Percentiles rank a stretch among this genome's conserved stretches.
phyloP scores from a whole-genome alignment of 2,797 vertebrate genomes.

The Notoglanidium macrostoma region DNA sequence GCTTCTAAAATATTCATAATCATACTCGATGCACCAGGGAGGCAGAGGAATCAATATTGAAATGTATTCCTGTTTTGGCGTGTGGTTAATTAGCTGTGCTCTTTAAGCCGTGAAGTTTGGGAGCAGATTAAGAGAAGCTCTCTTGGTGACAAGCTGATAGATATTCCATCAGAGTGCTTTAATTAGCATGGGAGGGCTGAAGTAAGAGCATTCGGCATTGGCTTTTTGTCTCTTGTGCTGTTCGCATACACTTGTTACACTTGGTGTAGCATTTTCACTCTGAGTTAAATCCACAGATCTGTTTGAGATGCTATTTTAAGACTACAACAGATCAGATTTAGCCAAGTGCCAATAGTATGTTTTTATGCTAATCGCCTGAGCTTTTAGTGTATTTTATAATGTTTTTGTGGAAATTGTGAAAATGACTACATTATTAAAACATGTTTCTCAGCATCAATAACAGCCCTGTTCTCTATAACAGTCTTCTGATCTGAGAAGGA shows the following conservation, averaged over 20 bases:
- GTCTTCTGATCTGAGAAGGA: not conserved
- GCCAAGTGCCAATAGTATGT: not conserved
- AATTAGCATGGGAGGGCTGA: constrained; percentile 52
- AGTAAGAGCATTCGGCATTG: constrained; percentile 13
- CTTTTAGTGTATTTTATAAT: not conserved
- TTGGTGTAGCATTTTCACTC: not conserved
- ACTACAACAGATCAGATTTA: not conserved
- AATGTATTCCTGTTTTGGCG: constrained; percentile 82
- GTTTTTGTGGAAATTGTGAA: not conserved
- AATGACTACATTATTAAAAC: not conserved
- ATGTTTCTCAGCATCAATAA: not conserved
- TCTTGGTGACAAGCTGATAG: constrained; percentile 68
- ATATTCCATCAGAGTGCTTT: constrained; percentile 61
- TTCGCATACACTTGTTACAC: constrained; percentile 14
- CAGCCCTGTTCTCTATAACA: not conserved
- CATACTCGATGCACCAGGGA: constrained; percentile 77
- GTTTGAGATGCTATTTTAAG: too few relatives aligned
- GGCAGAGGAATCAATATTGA: constrained; percentile 78
- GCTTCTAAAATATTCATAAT: constrained; percentile 87
- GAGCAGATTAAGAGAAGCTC: constrained; percentile 77
- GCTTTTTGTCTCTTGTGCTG: constrained; percentile 16
- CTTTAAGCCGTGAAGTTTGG: constrained; percentile 79
- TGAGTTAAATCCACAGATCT: not conserved
- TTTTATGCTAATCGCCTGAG: not conserved
- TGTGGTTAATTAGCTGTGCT: constrained; percentile 82